Evolutionary conservation across 2,797 vertebrate species (phyloP), one percentile per base, ranked within the genome.

Genomic region (Sparus aurata): DNA sequence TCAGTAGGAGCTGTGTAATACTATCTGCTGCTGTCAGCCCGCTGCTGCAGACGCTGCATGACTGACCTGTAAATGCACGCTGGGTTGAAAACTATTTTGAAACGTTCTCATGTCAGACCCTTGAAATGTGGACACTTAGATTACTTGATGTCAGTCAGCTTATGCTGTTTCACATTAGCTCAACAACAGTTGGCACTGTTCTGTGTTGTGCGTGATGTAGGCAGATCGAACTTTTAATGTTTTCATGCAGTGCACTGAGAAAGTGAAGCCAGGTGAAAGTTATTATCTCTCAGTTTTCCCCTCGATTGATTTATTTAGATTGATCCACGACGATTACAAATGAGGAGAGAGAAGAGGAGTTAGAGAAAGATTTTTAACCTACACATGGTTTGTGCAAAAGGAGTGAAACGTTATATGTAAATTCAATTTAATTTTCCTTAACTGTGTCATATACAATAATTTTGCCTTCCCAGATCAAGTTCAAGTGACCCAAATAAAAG

Each of bases 11-110:
- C 86, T 74, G 83, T 90, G 91, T 89, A 94, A 94, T 72, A 91
- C 85, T 90, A 94, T 93, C 93, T 92, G 75, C 84, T 71, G 92
- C 91, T 91, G 91, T 92, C 92, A 91, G 13, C 73, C 84, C 61
- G 18, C 82, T 45, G 65, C 87, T 81, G 90, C 92, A 83, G 71
- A 91, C 38, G 10, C 38, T 45, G 65, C 86, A 81, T 50, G 79
- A 68, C 85, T 75, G 87, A 90, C 77, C 91, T 93, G 91, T 80
- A 92, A 91, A 88, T 77, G 86, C 91, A 91, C 66, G 89, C 93
- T 88, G 92, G 43, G 86, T 53, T 73, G 84, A 92, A 85, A 87
- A 84, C 85, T 47, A 75, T 82, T 87, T 66, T 46, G 30, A 85
- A 81, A 77, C 69, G 7, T 69, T 87, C 77, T 86, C 80, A 50